Evolutionary conservation across 2,797 vertebrate genomes (phyloP).

Genomic region (Hemibagrus guttatus): DNA sequence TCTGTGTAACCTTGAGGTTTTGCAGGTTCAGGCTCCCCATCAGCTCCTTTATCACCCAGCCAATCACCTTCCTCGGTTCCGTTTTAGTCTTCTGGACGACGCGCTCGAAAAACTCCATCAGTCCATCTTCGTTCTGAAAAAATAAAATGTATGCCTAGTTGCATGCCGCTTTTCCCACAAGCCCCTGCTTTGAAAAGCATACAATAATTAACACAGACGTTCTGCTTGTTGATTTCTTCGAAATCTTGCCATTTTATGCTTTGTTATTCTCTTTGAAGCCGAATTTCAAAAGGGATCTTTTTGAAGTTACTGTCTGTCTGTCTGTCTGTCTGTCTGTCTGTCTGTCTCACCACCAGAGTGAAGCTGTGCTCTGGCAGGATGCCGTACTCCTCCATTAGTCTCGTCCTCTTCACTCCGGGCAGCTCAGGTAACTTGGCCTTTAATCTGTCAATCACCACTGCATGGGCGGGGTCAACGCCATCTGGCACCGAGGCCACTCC

Average conservation of each 20-base stretch:
- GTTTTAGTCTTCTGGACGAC: constrained; percentile 81
- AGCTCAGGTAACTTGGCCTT: constrained; percentile 85
- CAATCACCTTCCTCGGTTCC: constrained; percentile 89
- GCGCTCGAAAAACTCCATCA: constrained; percentile 89
- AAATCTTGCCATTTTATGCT: not conserved
- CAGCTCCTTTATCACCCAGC: constrained; percentile 91
- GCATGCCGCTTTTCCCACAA: not conserved
- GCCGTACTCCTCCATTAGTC: constrained; percentile 81
- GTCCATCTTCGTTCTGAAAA: constrained; percentile 88
- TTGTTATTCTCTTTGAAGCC: constrained; percentile 17
- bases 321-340: not conserved
- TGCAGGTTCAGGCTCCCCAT: constrained; percentile 84
- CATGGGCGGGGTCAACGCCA: constrained; percentile 74
- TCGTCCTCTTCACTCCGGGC: constrained; percentile 81
- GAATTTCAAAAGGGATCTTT: constrained; percentile 15
- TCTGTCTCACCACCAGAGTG: constrained; percentile 84
- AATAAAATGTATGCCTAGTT: not conserved
- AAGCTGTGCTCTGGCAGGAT: constrained; percentile 92
- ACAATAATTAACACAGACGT: not conserved
- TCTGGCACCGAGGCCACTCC: constrained; percentile 75
- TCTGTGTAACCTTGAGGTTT: constrained; percentile 82
- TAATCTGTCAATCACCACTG: constrained; percentile 84
- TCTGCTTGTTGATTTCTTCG: not conserved
- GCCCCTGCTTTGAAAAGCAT: not conserved
- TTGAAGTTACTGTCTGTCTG: constrained; percentile 5